Conservation (phyloP, 1,140 invertebrate species). For the Cotesia vestalis region DNA sequence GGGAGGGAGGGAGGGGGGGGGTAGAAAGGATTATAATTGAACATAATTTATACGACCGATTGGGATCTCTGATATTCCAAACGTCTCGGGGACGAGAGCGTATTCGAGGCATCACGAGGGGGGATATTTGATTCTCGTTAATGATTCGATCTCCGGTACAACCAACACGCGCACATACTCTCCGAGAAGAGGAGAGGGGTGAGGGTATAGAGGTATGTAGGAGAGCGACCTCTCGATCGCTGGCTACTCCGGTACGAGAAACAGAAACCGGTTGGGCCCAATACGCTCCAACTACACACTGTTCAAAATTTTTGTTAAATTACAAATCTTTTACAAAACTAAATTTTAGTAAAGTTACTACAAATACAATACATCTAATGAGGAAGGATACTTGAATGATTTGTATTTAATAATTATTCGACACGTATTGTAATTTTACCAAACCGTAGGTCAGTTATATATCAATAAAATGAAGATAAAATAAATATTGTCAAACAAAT, state of each 20-base stretch:
- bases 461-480: no score
- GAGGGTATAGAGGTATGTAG: conserved; percentile 13
- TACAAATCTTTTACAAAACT: no score
- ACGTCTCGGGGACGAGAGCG: conserved; percentile 18
- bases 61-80: conserved; percentile 40
- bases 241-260: conserved; percentile 11
- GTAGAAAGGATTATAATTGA: conserved; percentile 31
- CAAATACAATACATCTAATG: no score
- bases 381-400: no score
- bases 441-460: no score
- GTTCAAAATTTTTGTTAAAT: no score
- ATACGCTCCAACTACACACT: no score
- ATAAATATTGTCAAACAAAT: no score
- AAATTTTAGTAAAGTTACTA: no score
- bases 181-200: conserved; percentile 1
- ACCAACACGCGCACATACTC: conserved; percentile 38
- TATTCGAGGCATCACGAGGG: conserved; percentile 22
- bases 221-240: conserved; percentile 25
- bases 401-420: no score
- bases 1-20: no score
- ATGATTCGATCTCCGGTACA: conserved; percentile 48
- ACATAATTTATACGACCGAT: conserved; percentile 39
- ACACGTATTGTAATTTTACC: no score
- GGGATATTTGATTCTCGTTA: conserved; percentile 52
- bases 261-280: conserved; percentile 21